Conservation (phyloP, 2,113 vertebrate species). For the Forbesichthys agassizii region DNA sequence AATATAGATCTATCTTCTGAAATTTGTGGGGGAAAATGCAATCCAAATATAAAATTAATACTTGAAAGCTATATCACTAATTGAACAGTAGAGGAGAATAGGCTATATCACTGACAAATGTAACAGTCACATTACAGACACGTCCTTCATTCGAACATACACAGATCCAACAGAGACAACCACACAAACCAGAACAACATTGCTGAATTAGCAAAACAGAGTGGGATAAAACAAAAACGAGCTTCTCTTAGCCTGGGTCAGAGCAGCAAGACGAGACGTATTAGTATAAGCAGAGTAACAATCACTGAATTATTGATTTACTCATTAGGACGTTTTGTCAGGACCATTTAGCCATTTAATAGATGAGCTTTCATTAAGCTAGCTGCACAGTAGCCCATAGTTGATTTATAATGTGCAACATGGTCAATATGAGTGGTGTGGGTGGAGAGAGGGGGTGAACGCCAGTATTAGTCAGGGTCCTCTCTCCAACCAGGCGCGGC, state of each 20-base stretch:
- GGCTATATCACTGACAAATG: background rate
- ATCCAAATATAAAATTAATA: background rate
- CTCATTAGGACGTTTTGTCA: constrained; percentile 90
- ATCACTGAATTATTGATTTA: constrained; percentile 93
- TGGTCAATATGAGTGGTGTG: constrained; percentile 71
- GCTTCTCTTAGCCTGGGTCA: constrained; percentile 57
- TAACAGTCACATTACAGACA: no score
- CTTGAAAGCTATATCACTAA: background rate
- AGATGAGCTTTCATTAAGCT: constrained; percentile 88
- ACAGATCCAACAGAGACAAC: background rate
- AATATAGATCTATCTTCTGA: no score
- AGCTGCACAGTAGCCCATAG: constrained; percentile 84
- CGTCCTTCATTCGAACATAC: background rate
- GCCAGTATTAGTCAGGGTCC: constrained; percentile 15
- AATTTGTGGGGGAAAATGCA: background rate
- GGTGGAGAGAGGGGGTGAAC: constrained; percentile 34
- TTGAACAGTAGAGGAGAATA: no score
- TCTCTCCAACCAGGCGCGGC: constrained; percentile 15
- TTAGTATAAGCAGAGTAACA: constrained; percentile 90
- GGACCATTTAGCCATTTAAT: constrained; percentile 93
- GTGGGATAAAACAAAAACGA: constrained; percentile 73
- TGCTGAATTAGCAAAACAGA: constrained; percentile 71
- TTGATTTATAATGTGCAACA: constrained; percentile 95
- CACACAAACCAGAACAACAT: constrained; percentile 55
- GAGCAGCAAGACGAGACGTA: constrained; percentile 70